Percentiles rank a stretch among this genome's conserved stretches.
Evolutionary conservation across 1,140 invertebrate species (phyloP).

Genomic region (Acromyrmex heyeri): DNA sequence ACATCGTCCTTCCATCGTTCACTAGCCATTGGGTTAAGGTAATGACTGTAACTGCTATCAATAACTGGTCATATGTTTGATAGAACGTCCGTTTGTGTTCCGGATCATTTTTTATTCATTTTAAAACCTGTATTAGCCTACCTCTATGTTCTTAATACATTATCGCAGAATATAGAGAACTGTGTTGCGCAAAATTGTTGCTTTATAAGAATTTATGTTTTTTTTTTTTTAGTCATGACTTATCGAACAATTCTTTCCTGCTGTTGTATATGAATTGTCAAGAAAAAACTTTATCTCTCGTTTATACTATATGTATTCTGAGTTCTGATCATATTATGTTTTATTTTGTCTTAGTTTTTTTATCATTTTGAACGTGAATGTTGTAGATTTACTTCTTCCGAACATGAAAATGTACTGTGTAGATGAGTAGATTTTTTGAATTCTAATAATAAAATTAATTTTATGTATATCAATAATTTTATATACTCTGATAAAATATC

Average conservation of each 20-base stretch:
- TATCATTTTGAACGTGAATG: neutral
- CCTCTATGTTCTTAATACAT: neutral
- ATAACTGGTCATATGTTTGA: neutral
- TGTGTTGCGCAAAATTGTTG: neutral
- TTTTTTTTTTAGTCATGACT: neutral
- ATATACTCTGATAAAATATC: neutral
- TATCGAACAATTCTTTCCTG: no score
- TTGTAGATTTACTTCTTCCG: neutral
- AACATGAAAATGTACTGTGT: neutral
- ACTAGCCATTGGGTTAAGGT: constrained; percentile 2
- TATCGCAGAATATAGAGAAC: neutral
- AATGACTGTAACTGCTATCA: constrained; percentile 10
- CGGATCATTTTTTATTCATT: constrained; percentile 5
- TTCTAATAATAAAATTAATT: neutral
- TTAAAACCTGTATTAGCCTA: neutral
- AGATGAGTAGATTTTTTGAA: neutral
- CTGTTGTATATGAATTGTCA: neutral
- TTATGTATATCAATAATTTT: neutral
- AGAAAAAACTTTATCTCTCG: neutral
- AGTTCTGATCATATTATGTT: neutral
- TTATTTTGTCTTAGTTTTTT: neutral
- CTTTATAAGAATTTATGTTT: neutral
- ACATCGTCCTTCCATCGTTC: constrained; percentile 38
- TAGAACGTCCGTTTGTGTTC: neutral
- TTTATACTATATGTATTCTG: neutral